Conservation (phyloP, 2,113 vertebrate species). For the Cephalophus harveyi region DNA sequence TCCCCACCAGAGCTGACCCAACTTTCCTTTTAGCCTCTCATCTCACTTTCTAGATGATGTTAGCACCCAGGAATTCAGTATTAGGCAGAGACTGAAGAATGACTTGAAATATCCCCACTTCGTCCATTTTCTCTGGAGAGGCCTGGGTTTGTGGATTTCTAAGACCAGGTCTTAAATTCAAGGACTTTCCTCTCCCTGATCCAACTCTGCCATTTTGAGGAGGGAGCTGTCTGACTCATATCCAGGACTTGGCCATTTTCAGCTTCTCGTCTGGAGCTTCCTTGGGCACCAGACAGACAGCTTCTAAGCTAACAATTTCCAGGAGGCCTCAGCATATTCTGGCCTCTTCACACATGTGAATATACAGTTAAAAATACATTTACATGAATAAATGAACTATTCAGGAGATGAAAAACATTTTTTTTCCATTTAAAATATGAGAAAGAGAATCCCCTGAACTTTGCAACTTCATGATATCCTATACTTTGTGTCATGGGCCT, state of each 20-base stretch:
- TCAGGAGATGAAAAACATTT: not conserved
- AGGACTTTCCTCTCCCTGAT: not conserved
- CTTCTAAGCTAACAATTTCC: not conserved
- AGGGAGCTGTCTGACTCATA: not conserved
- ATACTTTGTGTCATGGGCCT: slow-evolving; percentile 34
- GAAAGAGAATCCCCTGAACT: slow-evolving; percentile 53
- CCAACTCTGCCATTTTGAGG: not conserved
- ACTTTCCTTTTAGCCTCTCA: not conserved
- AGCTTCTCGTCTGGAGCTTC: not conserved
- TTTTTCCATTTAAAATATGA: not conserved
- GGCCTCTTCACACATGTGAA: not conserved
- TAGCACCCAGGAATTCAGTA: not conserved
- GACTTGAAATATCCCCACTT: not conserved
- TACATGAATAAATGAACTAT: slow-evolving; percentile 28
- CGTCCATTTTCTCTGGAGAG: slow-evolving; percentile 24
- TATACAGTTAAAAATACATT: slow-evolving; percentile 34
- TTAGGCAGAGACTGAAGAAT: not conserved
- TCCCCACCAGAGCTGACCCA: not conserved
- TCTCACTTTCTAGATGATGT: slow-evolving; percentile 16
- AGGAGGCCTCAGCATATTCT: not conserved
- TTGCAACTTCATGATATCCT: slow-evolving; percentile 13
- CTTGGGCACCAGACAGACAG: not conserved
- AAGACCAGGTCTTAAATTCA: not conserved
- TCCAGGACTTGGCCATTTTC: not conserved
- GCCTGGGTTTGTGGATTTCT: not conserved